A percentile compares a stretch with the other conserved stretches of the same genome.
These are phyloP conservation scores for Pomatorhinus ruficollis DNA, from an alignment of 2,113 vertebrate species.

Conservation along the genomic window DNA sequence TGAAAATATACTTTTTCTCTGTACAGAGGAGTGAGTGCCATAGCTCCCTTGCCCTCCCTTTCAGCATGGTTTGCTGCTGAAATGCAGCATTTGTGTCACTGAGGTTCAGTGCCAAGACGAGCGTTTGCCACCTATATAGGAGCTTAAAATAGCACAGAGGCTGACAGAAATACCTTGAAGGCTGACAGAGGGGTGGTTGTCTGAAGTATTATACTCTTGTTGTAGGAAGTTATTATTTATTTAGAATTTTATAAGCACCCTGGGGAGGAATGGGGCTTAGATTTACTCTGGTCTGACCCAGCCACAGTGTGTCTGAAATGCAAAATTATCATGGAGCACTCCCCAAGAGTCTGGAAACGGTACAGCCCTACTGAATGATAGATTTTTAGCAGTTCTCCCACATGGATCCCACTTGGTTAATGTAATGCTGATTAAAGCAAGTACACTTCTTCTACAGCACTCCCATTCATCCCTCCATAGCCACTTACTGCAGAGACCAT, in stretches of 20 bases:
- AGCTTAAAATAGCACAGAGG: constrained; percentile 53
- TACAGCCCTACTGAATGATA: not conserved
- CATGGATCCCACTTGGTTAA: not conserved
- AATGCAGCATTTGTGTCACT: constrained; percentile 8
- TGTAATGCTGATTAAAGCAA: not conserved
- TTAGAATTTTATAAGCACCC: constrained; percentile 27
- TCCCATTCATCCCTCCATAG: not conserved
- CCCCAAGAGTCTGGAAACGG: not conserved
- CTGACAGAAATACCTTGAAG: constrained; percentile 55
- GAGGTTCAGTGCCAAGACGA: constrained; percentile 2
- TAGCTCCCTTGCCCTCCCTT: not conserved
- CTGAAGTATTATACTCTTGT: not conserved
- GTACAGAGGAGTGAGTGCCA: not conserved
- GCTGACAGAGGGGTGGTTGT: not conserved
- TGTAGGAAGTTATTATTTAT: constrained; percentile 50
- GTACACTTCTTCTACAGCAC: not conserved
- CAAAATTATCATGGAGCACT: not conserved
- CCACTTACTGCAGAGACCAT: not conserved
- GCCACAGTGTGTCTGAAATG: not conserved
- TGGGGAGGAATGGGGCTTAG: constrained; percentile 4
- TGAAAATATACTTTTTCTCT: not conserved
- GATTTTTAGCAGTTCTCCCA: not conserved
- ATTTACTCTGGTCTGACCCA: constrained; percentile 10
- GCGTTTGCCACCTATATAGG: constrained; percentile 29
- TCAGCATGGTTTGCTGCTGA: not conserved